Evolutionary conservation across 2,888 invertebrate genomes (phyloP), one percentile per base, ranked within the genome.

Genomic region (Meiosimyza decipiens): DNA sequence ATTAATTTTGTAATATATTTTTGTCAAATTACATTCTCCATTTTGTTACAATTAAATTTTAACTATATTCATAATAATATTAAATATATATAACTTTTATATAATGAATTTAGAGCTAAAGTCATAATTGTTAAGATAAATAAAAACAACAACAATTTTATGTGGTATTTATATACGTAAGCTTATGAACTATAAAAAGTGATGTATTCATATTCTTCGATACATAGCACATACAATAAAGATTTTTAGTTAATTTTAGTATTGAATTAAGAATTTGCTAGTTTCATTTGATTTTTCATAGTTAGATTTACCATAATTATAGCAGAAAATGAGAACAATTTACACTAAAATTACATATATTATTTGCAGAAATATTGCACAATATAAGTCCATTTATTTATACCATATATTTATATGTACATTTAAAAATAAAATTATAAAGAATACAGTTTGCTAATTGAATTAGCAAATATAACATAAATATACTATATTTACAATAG

Each of bases 11-110:
- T 62, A 62, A 62, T 62, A 62, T 22, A 62, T 62, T 40, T 62
- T 11, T 57, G n/a, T 47, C 9, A 40, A 74, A 74, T 73, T 74
- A 73, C 74, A 71, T 74, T 75, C 72, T 73, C 71, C 72, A 76
- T 73, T 4, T 68, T 57, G 51, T 47, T 65, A 64, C 28, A 65
- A 22, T 73, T 60, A 40, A 71, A 69, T 72, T 72, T 72, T 67
- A 69, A 72, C 60, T 64, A 15, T 28, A 47, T 12, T 64, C 64
- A 63, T 69, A 71, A 73, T 74, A 72, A 72, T 76, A 73, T 71
- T 73, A 74, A n/a, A 1, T 73, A 73, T 75, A 73, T 28, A 55
- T 65, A 33, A 69, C 71, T 65, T 63, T 15, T 55, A 57, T 57
- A 57, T 57, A 28, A 18, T 57, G 13, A 18, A 18, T 55, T 22